Conservation (phyloP, 2,888 invertebrate species). For the Empis livida region DNA sequence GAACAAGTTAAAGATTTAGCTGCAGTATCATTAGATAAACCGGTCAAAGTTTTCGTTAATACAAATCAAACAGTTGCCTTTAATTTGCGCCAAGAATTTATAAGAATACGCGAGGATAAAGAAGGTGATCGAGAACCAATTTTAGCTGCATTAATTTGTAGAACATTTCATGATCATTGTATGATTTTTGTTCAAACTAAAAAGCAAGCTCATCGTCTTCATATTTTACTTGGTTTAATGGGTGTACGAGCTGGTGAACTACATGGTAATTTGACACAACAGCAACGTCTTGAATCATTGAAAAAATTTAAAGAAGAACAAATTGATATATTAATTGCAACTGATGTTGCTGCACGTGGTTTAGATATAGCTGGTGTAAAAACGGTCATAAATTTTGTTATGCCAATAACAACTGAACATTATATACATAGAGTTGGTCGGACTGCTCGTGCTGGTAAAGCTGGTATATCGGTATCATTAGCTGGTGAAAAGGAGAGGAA, state of each 20-base stretch:
- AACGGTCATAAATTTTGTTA: conserved; percentile 92
- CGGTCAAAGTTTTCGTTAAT: conserved; percentile 91
- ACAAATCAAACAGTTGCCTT: conserved; percentile 92
- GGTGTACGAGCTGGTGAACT: conserved; percentile 80
- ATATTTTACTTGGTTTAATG: conserved; percentile 79
- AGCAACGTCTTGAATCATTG: conserved; percentile 81
- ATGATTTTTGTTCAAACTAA: conserved; percentile 97
- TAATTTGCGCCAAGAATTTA: conserved; percentile 91
- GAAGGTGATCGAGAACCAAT: conserved; percentile 90
- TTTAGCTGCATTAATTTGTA: conserved; percentile 63
- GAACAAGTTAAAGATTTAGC: conserved; percentile 94
- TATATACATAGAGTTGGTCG: conserved; percentile 93
- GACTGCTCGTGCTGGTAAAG: conserved; percentile 89
- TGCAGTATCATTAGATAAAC: conserved; percentile 81
- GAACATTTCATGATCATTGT: conserved; percentile 82
- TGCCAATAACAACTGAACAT: conserved; percentile 89
- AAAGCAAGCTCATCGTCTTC: conserved; percentile 85
- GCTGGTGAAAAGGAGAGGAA: conserved; percentile 88
- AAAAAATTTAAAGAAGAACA: conserved; percentile 75
- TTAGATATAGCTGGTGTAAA: conserved; percentile 94
- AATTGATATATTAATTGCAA: conserved; percentile 80
- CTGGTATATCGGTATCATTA: conserved; percentile 86
- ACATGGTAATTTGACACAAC: conserved; percentile 93
- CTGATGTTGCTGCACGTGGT: conserved; percentile 85
- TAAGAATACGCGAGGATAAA: conserved; percentile 76